Base-by-base conservation (phyloP, 2,888 invertebrate genomes). In the Gibbula magus region DNA sequence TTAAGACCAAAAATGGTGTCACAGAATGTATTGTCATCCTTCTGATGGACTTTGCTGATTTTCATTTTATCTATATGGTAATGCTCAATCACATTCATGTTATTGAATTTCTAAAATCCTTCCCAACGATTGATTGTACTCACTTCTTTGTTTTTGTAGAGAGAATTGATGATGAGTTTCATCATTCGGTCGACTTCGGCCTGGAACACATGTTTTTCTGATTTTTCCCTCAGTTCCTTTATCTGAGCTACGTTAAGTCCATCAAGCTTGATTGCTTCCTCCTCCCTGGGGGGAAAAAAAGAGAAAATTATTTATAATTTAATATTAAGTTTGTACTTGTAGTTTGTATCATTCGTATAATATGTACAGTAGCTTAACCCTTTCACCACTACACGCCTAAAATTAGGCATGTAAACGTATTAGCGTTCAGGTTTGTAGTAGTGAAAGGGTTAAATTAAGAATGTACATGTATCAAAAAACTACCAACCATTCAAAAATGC, bases 111-210 rank as follows among this genome's bases (percentile, higher is more conserved):
- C 10, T 10, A 52, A 52, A 52, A 52, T 16, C 16, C 52, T 52
- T 25, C 56, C 2, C 16, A 16, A 29, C 2, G 2, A 10, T 45
- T 45, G 13, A 45, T 13, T 45, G 39, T 39, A 75, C 79, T 75
- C 39, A 90, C 96, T 94, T 99, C 99, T 94, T 99, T 99, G 93
- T 99, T 99, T 89, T 98, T 95, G 94, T 99, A 99, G 10, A 99
- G 94, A 10, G 99, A 99, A 94, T 99, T 99, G 93, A 99, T 99
- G 93, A 99, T 99, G 81, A 99, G 95, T 93, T 99, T 99, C 99
- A 99, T 99, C 98, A 99, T 99, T 81, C 99, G 96, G 94, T 98
- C 98, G 61, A 99, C 99, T 94, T 99, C 99, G 0, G 99, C 98
- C 94, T 99, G 97, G 94, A 99, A 99, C 84, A 91, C 91, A 90